Evolutionary conservation across 2,888 invertebrate genomes (phyloP).

Genomic region (Drosophila picticornis): DNA sequence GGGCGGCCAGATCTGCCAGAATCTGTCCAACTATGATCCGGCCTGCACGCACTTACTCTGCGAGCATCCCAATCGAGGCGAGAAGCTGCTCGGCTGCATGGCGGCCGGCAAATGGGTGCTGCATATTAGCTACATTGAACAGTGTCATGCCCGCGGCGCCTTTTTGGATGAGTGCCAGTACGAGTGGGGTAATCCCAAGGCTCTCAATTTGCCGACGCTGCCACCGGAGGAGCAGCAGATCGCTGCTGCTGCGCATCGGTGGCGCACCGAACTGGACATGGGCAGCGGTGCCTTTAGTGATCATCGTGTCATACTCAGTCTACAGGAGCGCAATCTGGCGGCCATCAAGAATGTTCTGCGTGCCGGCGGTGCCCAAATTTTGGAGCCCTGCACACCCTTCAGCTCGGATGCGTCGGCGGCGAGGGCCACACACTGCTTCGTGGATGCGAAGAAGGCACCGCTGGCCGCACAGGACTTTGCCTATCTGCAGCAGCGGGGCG

Average conservation of each 20-base stretch:
- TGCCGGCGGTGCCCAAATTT: constrained; percentile 91
- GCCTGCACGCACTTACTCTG: constrained; percentile 92
- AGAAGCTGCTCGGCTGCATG: constrained; percentile 94
- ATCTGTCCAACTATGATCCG: constrained; percentile 87
- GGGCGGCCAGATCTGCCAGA: constrained; percentile 82
- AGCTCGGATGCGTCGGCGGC: constrained; percentile 47
- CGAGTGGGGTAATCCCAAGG: constrained; percentile 93
- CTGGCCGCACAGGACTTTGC: constrained; percentile 71
- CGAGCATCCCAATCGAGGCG: constrained; percentile 91
- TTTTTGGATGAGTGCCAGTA: constrained; percentile 89
- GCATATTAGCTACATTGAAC: constrained; percentile 91
- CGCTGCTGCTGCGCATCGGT: constrained; percentile 88
- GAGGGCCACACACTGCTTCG: constrained; percentile 83
- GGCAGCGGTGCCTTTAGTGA: constrained; percentile 86
- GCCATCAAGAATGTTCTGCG: constrained; percentile 90
- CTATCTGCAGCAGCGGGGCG: constrained; percentile 67
- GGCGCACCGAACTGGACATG: constrained; percentile 87
- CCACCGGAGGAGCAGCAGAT: constrained; percentile 86
- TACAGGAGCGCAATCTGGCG: constrained; percentile 86
- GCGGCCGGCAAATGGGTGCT: constrained; percentile 96
- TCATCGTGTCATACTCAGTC: constrained; percentile 87
- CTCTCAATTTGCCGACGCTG: constrained; percentile 86
- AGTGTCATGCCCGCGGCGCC: constrained; percentile 86
- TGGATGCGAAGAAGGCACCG: constrained; percentile 81
- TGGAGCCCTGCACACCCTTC: constrained; percentile 85